These are phyloP conservation scores for Prionailurus bengalensis DNA, from an alignment of 2,113 vertebrate species.

Conservation along the genomic window DNA sequence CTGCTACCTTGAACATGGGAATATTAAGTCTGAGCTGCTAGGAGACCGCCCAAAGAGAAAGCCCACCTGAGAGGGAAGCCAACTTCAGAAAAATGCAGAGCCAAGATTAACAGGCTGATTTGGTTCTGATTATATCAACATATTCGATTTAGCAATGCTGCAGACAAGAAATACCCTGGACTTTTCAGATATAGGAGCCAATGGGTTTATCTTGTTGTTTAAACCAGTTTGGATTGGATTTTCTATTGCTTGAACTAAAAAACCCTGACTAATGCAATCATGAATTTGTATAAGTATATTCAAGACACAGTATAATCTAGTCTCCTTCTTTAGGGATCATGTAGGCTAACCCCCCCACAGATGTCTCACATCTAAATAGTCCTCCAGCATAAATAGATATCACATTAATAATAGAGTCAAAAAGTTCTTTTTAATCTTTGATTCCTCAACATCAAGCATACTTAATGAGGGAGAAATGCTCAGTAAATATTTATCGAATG, in stretches of 20 bases:
- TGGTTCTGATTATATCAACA: not conserved
- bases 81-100: not conserved
- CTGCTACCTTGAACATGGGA: not conserved
- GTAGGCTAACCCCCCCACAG: not conserved
- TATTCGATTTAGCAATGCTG: not conserved
- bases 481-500: slow-evolving; percentile 40
- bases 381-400: not conserved
- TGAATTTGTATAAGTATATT: not conserved
- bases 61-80: not conserved
- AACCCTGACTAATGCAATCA: not conserved
- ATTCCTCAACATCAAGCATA: not conserved
- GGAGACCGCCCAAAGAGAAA: not conserved
- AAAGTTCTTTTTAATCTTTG: slow-evolving; percentile 16
- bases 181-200: not conserved
- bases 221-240: not conserved
- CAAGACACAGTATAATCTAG: not conserved
- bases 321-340: not conserved
- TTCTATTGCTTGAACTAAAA: slow-evolving; percentile 35
- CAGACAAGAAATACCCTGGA: not conserved
- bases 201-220: not conserved
- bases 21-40: not conserved
- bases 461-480: not conserved
- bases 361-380: not conserved
- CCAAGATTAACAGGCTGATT: not conserved
- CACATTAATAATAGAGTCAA: not conserved